These are phyloP conservation scores for Stenodera caucasica DNA, from an alignment of 2,888 invertebrate genomes.

Conservation along the genomic window DNA sequence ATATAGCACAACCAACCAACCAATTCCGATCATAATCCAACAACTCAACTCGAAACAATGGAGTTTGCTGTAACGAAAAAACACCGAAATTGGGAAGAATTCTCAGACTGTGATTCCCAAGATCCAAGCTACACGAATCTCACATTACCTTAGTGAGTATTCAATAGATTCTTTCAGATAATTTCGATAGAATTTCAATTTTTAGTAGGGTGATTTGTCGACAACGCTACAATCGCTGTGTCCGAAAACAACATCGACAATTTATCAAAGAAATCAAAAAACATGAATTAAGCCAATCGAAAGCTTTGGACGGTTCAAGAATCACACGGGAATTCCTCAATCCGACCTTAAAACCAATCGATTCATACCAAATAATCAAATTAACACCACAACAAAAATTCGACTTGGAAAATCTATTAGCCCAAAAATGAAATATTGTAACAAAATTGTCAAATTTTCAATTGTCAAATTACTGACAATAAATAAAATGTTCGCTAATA, in stretches of 20 bases:
- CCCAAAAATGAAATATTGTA: slow-evolving; percentile 11
- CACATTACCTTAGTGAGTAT: slow-evolving; percentile 65
- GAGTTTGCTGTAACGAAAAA: not conserved
- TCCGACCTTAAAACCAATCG: slow-evolving; percentile 56
- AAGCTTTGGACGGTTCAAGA: slow-evolving; percentile 66
- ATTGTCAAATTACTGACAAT: too few species aligned
- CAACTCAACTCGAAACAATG: not conserved
- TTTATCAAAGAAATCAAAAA: slow-evolving; percentile 65
- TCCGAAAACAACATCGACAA: slow-evolving; percentile 60
- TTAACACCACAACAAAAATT: slow-evolving; percentile 45
- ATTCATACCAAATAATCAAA: slow-evolving; percentile 42
- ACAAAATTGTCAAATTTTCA: slow-evolving; percentile 1
- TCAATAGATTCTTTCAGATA: too few species aligned
- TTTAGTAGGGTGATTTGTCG: slow-evolving; percentile 66
- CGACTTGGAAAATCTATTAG: slow-evolving; percentile 46
- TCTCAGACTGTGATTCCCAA: slow-evolving; percentile 8
- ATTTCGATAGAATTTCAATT: not conserved
- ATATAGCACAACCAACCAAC: not conserved
- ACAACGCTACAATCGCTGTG: slow-evolving; percentile 61
- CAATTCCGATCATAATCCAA: slow-evolving; percentile 8
- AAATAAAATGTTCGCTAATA: slow-evolving; percentile 69
- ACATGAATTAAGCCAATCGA: slow-evolving; percentile 64
- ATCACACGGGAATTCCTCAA: slow-evolving; percentile 68
- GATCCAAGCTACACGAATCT: slow-evolving; percentile 65
- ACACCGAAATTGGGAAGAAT: not conserved